Conservation (phyloP, 2,888 invertebrate species). For the Dinocampus coccinellae region DNA sequence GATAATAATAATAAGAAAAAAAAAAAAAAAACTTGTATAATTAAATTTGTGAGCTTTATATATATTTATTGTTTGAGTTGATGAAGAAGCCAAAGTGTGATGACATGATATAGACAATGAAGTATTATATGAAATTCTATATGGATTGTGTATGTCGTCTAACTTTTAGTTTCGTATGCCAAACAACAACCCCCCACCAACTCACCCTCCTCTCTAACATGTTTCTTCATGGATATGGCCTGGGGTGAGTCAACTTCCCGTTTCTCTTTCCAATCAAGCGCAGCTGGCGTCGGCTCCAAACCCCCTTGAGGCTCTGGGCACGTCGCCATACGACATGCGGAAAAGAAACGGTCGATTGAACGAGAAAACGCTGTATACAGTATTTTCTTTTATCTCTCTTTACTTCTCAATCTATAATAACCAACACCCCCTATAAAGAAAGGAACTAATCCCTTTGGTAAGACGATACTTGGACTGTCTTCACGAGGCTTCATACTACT, state of each 20-base stretch:
- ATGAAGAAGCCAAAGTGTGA: constrained; percentile 8
- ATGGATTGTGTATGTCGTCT: constrained; percentile 16
- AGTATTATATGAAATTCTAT: constrained; percentile 12
- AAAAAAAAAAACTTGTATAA: too few relatives aligned
- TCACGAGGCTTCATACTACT: constrained; percentile 41
- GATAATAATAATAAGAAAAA: too few relatives aligned
- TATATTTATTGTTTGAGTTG: neutral
- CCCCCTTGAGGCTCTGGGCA: constrained; percentile 30
- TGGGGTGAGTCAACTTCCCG: constrained; percentile 31
- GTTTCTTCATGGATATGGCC: constrained; percentile 7
- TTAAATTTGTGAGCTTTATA: neutral
- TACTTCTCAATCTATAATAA: constrained; percentile 13
- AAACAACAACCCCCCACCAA: constrained; percentile 19
- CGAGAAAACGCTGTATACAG: constrained; percentile 3
- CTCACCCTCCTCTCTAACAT: neutral
- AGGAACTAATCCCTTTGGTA: constrained; percentile 45
- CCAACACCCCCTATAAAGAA: constrained; percentile 27
- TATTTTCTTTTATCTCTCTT: neutral
- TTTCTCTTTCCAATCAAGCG: constrained; percentile 33
- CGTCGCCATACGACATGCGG: constrained; percentile 34
- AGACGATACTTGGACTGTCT: constrained; percentile 44
- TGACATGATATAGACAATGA: neutral
- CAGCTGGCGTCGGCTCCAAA: constrained; percentile 32
- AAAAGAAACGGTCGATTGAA: constrained; percentile 32
- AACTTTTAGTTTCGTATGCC: constrained; percentile 19